Percentiles rank a stretch among this genome's conserved stretches.
phyloP scores from a whole-genome alignment of 2,113 vertebrate genomes.

The Larimichthys polyactis region DNA sequence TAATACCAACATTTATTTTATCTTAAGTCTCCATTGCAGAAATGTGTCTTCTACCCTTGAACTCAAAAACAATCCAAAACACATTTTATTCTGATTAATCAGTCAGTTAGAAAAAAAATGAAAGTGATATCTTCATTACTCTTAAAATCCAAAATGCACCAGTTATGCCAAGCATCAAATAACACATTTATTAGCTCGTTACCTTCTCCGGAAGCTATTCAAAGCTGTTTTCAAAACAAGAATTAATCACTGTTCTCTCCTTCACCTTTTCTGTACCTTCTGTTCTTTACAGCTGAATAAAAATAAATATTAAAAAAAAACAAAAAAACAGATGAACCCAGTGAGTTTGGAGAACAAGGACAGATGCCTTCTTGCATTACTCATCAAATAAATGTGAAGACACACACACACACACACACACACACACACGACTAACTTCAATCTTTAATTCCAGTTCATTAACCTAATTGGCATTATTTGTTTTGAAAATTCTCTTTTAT shows the following conservation, averaged over 20 bases:
- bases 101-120: too few species aligned
- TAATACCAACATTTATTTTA: too few species aligned
- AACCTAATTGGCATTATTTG: constrained; percentile 27
- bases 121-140: neutral
- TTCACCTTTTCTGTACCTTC: neutral
- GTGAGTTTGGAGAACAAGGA: constrained; percentile 6
- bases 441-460: constrained; percentile 47
- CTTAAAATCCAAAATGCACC: too few species aligned
- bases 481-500: constrained; percentile 34
- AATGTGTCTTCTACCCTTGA: neutral
- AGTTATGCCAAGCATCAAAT: too few species aligned
- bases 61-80: neutral
- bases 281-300: neutral
- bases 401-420: neutral
- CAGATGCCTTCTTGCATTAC: constrained; percentile 21
- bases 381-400: constrained; percentile 36
- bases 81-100: neutral
- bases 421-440: constrained; percentile 26
- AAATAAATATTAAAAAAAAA: neutral
- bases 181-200: neutral
- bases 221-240: neutral
- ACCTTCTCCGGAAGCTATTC: neutral
- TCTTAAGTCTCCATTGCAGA: too few species aligned
- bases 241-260: too few species aligned
- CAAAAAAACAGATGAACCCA: neutral